Evolutionary conservation across 2,888 invertebrate species (phyloP).

Genomic region (Parnassius glacialis): DNA sequence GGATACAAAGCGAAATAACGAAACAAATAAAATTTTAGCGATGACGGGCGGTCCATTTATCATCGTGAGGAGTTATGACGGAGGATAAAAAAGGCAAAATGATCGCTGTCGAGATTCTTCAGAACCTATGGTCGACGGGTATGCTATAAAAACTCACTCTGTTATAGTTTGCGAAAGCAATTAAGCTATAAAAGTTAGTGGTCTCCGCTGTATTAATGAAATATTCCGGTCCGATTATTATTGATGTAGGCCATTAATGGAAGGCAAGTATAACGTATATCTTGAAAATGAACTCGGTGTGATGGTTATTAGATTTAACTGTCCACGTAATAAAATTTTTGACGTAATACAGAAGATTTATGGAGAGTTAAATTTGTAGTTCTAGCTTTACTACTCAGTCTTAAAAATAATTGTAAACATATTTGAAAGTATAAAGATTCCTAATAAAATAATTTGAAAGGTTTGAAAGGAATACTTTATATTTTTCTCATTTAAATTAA

Average conservation of each 20-base stretch:
- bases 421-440: no score
- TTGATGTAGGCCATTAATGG: conserved; percentile 63
- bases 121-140: conserved; percentile 52
- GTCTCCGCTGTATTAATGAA: conserved; percentile 69
- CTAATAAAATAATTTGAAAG: no score
- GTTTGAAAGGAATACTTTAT: no score
- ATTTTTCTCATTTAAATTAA: no score
- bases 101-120: conserved; percentile 50
- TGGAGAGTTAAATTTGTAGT: no score
- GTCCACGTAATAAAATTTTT: no score
- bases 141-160: conserved; percentile 68
- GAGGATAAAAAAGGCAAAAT: conserved; percentile 57
- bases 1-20: conserved; percentile 35
- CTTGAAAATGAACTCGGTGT: conserved; percentile 9
- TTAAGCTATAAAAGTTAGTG: conserved; percentile 76
- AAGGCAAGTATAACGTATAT: conserved; percentile 32
- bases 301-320: conserved; percentile 17
- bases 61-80: conserved; percentile 61
- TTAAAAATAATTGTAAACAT: no score
- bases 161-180: conserved; percentile 76
- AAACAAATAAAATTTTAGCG: conserved; percentile 45
- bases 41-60: conserved; percentile 51
- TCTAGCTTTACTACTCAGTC: no score
- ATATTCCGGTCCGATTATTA: conserved; percentile 66
- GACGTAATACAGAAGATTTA: no score